Base-by-base conservation (phyloP, 2,888 invertebrate genomes). In the Pheosia gnoma region DNA sequence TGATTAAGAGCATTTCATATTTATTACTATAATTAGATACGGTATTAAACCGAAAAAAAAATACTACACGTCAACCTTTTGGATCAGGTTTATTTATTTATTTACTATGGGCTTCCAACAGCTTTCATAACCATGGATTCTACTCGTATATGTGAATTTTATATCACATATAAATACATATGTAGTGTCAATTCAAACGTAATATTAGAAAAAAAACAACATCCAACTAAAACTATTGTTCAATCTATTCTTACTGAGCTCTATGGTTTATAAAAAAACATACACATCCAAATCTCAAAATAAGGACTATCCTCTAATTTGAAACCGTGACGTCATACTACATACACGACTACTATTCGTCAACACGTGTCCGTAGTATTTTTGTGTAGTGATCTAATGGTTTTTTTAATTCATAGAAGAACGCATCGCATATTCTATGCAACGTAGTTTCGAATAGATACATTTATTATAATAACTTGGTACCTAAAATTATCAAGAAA, bases 301-400 rank as follows among this genome's bases (percentile, higher is more conserved):
- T 47, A 47, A 45, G 73, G 78, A 75, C 73, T 70, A 79, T 79
- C 71, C 68, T 77, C 71, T 75, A 81, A 85, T 78, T 80, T 75
- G 74, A 78, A 70, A 67, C 47, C 60, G 69, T 87, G 86, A 86
- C 84, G 88, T 86, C 83, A 59, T 53, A 65, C 56, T 61, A 66
- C 65, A 64, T 60, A 60, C 36, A 61, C 60, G 36, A 56, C 47
- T 43, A 59, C 62, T 52, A 52, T 64, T 66, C 63, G 59, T 66
- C 55, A 55, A 66, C 62, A 61, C 66, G 70, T 64, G 74, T 67
- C 53, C 53, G 59, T 72, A 61, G 68, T 77, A 74, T 74, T 76
- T 67, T 65, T 57, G 70, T 67, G 59, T 61, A 76, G 66, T 76
- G 75, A 75, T 75, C 67, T 70, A 75, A 77, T 66, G 60, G 53